Percentiles rank a stretch among this genome's conserved stretches.
Evolutionary conservation across 2,888 invertebrate genomes (phyloP).

Genomic region (Nysson spinosus): DNA sequence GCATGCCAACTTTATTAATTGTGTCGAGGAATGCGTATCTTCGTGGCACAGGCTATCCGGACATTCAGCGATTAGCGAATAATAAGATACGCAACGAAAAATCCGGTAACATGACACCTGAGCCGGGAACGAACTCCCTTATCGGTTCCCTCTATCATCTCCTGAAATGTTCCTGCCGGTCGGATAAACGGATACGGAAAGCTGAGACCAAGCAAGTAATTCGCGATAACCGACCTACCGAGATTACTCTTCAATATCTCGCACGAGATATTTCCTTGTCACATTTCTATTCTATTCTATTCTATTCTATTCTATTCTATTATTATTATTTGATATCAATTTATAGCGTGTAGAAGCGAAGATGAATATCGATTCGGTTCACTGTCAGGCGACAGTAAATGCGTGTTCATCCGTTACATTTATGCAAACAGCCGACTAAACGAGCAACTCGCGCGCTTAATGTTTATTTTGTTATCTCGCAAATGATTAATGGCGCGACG

Average conservation of each 20-base stretch:
- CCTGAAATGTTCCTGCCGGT: slow-evolving; percentile 48
- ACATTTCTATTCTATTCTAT: too few relatives aligned
- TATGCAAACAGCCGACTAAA: background rate
- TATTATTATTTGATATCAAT: too few relatives aligned
- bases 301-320: too few relatives aligned
- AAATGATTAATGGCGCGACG: background rate
- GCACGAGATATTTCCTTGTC: too few relatives aligned
- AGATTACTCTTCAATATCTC: slow-evolving; percentile 11
- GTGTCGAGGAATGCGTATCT: slow-evolving; percentile 35
- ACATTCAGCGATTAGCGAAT: slow-evolving; percentile 63
- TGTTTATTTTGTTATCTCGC: background rate
- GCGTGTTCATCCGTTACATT: too few relatives aligned
- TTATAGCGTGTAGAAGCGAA: too few relatives aligned
- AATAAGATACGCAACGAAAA: slow-evolving; percentile 43
- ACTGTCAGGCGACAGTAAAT: too few relatives aligned
- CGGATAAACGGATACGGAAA: slow-evolving; percentile 40
- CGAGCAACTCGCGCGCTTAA: background rate
- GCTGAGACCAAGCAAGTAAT: too few relatives aligned
- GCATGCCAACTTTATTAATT: slow-evolving; percentile 35
- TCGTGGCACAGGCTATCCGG: slow-evolving; percentile 25
- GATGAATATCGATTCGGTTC: too few relatives aligned
- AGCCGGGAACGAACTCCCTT: too few relatives aligned
- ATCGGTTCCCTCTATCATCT: slow-evolving; percentile 47
- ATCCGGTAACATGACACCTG: too few relatives aligned
- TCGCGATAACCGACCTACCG: slow-evolving; percentile 6